These are phyloP conservation scores for Artibeus lituratus DNA, from an alignment of 2,797 vertebrate genomes.

Conservation along the genomic window DNA sequence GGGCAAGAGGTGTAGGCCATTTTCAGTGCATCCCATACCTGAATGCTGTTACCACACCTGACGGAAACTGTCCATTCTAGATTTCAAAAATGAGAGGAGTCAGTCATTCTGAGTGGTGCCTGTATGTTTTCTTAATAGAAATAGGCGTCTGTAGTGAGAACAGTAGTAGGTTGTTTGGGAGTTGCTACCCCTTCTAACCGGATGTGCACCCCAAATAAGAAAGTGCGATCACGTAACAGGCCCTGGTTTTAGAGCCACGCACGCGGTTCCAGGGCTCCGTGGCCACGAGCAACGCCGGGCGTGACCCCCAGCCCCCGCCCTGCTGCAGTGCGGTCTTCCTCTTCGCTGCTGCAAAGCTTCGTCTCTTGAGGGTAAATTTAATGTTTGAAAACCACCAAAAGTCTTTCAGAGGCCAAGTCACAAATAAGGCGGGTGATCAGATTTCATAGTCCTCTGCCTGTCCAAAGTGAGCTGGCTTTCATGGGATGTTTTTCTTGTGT, in stretches of 20 bases:
- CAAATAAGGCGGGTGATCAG: neutral
- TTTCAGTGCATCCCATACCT: neutral
- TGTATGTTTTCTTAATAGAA: neutral
- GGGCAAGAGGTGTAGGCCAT: neutral
- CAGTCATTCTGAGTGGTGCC: neutral
- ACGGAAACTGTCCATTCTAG: neutral
- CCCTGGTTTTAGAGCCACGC: neutral
- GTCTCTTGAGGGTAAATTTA: neutral
- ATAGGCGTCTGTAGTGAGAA: neutral
- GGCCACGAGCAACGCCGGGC: no score
- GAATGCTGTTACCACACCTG: neutral
- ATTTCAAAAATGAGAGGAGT: neutral
- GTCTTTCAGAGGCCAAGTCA: neutral
- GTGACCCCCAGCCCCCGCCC: no score
- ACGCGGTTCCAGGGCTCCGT: neutral
- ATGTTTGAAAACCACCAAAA: neutral
- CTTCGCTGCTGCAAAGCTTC: neutral
- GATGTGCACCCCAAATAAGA: neutral
- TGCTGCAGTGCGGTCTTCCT: neutral
- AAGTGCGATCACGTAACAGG: neutral
- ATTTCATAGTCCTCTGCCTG: neutral
- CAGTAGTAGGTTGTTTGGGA: neutral
- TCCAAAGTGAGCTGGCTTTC: neutral
- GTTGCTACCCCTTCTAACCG: neutral
- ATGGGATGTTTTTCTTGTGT: neutral